These are phyloP conservation scores for Galaxea fascicularis DNA, from an alignment of 92 coral and sea anemone species.

Conservation along the genomic window DNA sequence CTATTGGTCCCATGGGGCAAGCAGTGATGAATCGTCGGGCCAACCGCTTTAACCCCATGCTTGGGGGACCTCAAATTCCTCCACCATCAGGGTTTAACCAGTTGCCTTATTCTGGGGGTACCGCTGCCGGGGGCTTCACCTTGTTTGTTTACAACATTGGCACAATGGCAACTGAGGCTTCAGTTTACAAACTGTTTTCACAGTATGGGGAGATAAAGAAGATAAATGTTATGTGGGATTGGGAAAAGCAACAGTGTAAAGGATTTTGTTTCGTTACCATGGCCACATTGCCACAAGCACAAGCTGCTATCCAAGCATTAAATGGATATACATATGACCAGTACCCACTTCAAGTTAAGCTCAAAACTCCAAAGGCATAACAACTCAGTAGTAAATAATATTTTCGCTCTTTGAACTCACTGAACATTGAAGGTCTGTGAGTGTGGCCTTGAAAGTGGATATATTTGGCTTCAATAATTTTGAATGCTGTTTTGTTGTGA, in stretches of 20 bases:
- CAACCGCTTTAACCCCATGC: slow-evolving; percentile 80
- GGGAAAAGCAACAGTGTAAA: slow-evolving; percentile 74
- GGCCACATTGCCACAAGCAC: slow-evolving; percentile 77
- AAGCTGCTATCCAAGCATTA: slow-evolving; percentile 70
- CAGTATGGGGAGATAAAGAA: slow-evolving; percentile 73
- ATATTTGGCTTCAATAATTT: too few relatives aligned
- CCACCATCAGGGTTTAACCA: slow-evolving; percentile 54
- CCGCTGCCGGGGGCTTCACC: slow-evolving; percentile 51
- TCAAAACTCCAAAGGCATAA: slow-evolving; percentile 63
- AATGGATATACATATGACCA: slow-evolving; percentile 70
- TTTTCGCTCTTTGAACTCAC: too few relatives aligned
- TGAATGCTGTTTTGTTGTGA: too few relatives aligned
- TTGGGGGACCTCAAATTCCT: slow-evolving; percentile 49
- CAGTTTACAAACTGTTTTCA: slow-evolving; percentile 72
- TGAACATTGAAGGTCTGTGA: too few relatives aligned
- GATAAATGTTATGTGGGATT: slow-evolving; percentile 90
- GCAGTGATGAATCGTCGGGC: slow-evolving; percentile 74
- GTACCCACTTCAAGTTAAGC: slow-evolving; percentile 80
- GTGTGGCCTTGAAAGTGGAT: too few relatives aligned
- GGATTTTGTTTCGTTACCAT: slow-evolving; percentile 89
- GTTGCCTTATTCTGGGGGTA: slow-evolving; percentile 26
- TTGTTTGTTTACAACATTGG: slow-evolving; percentile 87
- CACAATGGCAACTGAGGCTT: slow-evolving; percentile 66
- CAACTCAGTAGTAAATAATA: too few relatives aligned
- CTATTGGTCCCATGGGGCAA: slow-evolving; percentile 78